Conservation (phyloP, 2,797 vertebrate species). For the Petrocephalus schoutedeni region DNA sequence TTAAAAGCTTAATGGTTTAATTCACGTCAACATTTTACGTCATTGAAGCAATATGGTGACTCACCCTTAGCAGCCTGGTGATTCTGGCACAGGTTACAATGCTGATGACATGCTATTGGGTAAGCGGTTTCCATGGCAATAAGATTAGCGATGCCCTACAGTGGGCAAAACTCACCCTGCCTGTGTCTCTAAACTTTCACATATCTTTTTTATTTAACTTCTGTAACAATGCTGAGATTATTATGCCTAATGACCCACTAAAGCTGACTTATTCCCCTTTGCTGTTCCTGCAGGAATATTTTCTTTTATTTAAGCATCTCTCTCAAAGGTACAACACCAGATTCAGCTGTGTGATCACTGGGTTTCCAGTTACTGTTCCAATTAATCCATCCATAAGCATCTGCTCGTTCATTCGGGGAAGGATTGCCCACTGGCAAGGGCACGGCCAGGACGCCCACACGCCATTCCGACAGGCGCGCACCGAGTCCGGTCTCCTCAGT, state of each 20-base stretch:
- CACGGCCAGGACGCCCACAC: background rate
- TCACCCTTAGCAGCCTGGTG: background rate
- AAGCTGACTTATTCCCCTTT: background rate
- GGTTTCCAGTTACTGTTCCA: background rate
- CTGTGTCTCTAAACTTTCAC: background rate
- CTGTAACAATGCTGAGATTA: background rate
- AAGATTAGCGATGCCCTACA: background rate
- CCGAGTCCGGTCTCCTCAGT: background rate
- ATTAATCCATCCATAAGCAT: background rate
- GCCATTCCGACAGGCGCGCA: background rate
- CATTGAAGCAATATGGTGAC: background rate
- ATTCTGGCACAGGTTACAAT: background rate
- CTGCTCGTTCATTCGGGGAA: background rate
- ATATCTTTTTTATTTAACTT: background rate
- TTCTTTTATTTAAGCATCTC: background rate
- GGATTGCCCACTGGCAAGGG: background rate
- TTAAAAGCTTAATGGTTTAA: background rate
- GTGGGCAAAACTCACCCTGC: background rate
- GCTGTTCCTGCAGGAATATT: background rate
- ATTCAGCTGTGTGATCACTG: background rate
- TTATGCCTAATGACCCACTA: background rate
- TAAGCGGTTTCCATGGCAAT: conserved; percentile 9
- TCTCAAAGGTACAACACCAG: background rate
- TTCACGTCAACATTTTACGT: background rate
- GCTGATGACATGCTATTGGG: background rate